These are phyloP conservation scores for Flexamia atlantica DNA, from an alignment of 2,888 invertebrate species.

Conservation along the genomic window DNA sequence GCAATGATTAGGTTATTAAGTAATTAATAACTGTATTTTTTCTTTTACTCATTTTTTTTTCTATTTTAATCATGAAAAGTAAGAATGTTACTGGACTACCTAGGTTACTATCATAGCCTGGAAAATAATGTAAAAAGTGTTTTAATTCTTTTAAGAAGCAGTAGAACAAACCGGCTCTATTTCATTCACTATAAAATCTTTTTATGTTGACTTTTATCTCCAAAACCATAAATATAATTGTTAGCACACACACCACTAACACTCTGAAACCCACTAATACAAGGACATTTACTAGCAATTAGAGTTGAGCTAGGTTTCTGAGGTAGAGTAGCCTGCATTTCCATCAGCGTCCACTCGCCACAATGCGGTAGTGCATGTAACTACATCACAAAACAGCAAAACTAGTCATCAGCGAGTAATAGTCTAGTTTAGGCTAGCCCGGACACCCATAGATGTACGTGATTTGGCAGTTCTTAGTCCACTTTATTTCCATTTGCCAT, in stretches of 20 bases:
- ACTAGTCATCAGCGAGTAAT: not conserved
- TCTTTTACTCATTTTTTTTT: too few species aligned
- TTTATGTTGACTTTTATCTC: too few species aligned
- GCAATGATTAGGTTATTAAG: too few species aligned
- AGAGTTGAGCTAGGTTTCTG: constrained; percentile 36
- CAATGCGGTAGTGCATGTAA: constrained; percentile 25
- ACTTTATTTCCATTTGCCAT: not conserved
- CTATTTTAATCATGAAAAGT: too few species aligned
- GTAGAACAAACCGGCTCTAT: too few species aligned
- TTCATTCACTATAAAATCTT: too few species aligned
- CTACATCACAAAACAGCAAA: not conserved
- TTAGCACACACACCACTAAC: not conserved
- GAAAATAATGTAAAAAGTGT: too few species aligned
- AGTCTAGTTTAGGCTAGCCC: constrained; percentile 17
- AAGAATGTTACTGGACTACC: too few species aligned
- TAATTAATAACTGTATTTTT: too few species aligned
- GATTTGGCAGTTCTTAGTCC: not conserved
- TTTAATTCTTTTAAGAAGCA: too few species aligned
- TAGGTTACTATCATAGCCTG: too few species aligned
- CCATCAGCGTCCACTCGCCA: constrained; percentile 9
- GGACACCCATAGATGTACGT: not conserved
- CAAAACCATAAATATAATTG: not conserved
- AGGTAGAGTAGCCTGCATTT: constrained; percentile 21
- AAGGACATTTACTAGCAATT: not conserved
- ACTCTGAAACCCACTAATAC: not conserved